These are phyloP conservation scores for Xestia sexstrigata DNA, from an alignment of 2,888 invertebrate genomes.

Conservation along the genomic window DNA sequence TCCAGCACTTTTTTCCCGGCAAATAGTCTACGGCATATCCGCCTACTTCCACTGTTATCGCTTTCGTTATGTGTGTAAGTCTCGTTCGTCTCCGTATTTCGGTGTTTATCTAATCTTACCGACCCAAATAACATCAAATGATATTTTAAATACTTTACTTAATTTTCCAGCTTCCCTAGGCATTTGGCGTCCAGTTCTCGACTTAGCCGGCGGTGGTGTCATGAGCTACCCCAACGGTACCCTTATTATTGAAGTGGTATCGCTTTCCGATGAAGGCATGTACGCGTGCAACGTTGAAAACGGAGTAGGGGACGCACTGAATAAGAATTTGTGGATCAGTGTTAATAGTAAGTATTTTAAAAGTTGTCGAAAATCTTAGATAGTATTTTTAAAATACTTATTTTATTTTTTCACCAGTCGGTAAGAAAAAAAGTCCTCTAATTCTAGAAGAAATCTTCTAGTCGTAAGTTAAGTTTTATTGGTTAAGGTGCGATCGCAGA, in stretches of 20 bases:
- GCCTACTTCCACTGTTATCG: too few species aligned
- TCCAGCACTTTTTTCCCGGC: too few species aligned
- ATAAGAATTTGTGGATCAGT: constrained; percentile 87
- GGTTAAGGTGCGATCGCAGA: not conserved
- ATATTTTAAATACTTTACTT: not conserved
- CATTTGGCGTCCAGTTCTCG: constrained; percentile 88
- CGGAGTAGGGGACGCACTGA: constrained; percentile 86
- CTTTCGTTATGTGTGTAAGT: too few species aligned
- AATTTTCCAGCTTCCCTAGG: constrained; percentile 84
- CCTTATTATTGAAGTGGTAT: constrained; percentile 87
- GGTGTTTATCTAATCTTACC: too few species aligned
- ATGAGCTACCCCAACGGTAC: constrained; percentile 87
- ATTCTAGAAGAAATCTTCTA: not conserved
- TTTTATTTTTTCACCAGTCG: not conserved
- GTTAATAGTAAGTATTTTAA: constrained; percentile 85
- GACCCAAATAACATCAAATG: too few species aligned
- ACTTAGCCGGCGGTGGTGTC: constrained; percentile 87
- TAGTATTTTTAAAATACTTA: not conserved
- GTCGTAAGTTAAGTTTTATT: not conserved
- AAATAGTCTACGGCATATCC: too few species aligned
- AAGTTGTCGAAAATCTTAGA: not conserved
- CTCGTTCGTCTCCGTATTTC: too few species aligned
- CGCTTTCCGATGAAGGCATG: constrained; percentile 86
- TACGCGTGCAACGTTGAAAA: constrained; percentile 89
- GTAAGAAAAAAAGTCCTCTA: not conserved